Evolutionary conservation across 2,888 invertebrate genomes (phyloP), one percentile per base, ranked within the genome.

Genomic region (Metopia argyrocephala): DNA sequence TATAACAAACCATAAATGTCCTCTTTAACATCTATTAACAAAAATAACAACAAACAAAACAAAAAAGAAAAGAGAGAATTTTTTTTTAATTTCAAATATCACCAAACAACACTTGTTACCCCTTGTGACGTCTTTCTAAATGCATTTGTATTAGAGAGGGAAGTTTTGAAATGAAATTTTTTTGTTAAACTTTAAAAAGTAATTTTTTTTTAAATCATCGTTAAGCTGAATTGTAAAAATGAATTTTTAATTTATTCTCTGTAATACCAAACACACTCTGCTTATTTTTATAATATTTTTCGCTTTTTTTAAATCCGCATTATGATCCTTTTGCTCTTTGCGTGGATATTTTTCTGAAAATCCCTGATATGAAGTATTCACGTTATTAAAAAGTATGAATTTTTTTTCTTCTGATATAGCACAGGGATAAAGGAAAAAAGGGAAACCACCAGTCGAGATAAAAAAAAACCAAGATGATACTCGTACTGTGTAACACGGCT

Each of bases 1-100:
- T 71, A 81, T 81, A 81, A 81, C 81, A 81, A 81, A 81, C 81
- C 81, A 81, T 81, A 81, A 81, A 78, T 78, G 81, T 81, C 81
- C 78, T 78, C 74, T 78, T 81, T 75, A 81, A 75, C 78, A 81
- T 75, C 78, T 81, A 75, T 81, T 81, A 81, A 69, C 52, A 74
- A 65, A 73, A 52, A 45, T 31, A 21, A 73, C 27, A 45, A 50
- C 31, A 46, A 57, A 48, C 52, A 75, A 48, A 65, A 56, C 31
- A 65, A 38, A 50, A 31, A 31, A 31, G 9, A 31, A 31, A 0
- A 1, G 4, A 9, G 7, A 12, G 9, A 4, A 12, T 38, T 38
- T 38, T 38, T 15, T 38, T 38, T 38, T 38, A 38, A 38, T 38
- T 38, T 46, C 68, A 45, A 28, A 25, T 27, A n/a, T 38, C 66